Evolutionary conservation across 2,797 vertebrate species (phyloP), one percentile per base, ranked within the genome.

Genomic region (Martes flavigula): DNA sequence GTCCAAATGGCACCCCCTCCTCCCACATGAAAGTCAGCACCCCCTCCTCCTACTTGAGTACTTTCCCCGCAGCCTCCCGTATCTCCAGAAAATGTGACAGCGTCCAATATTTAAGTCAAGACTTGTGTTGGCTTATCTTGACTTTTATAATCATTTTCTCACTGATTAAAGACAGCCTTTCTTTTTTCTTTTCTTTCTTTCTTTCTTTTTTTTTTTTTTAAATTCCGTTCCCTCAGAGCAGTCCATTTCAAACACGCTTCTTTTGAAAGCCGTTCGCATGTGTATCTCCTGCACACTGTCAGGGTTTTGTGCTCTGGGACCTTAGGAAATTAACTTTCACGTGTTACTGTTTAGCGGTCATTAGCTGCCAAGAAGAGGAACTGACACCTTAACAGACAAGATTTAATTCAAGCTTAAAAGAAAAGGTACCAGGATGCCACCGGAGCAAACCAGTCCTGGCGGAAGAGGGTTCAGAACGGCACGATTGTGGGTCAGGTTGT

Each of bases 71-170:
- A 91, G 75, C 79, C 48, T 94, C 79, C 56, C 40, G 40, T 94
- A 40, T 73, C 96, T 96, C 64, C 79, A 92, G 68, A 93, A 13
- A 95, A 58, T 20, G 14, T 89, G 86, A 91, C 51, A 97, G 43
- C 23, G 89, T 92, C 46, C 90, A 87, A 58, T 91, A 93, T 68
- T 84, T 91, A 97, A 51, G 48, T 77, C 93, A 94, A 97, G 78
- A 89, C 84, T 72, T 95, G 77, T 96, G 64, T 88, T 60, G 43
- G 43, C 64, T 96, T 96, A 96, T 89, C 68, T 97, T 96, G 64
- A 95, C 89, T 97, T 97, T 93, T 91, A 81, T 81, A 94, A 97
- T 91, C 54, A 96, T 90, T 91, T 95, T 96, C 91, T 91, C 79
- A 84, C 64, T 93, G 92, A 87, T 94, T 93, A 97, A 96, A 95